These are phyloP conservation scores for Lottia gigantea DNA, from an alignment of 2,888 invertebrate genomes.

Conservation along the genomic window DNA sequence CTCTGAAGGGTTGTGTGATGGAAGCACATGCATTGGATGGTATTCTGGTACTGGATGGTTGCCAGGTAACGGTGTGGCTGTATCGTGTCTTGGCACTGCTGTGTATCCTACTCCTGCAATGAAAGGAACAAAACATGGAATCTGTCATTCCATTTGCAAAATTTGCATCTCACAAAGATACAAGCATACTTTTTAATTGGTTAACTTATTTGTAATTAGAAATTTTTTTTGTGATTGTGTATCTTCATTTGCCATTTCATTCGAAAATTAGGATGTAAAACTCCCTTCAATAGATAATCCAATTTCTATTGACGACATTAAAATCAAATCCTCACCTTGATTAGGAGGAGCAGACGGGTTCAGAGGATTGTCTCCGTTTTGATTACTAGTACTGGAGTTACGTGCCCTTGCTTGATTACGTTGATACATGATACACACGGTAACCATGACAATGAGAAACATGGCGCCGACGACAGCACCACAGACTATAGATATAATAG, in stretches of 20 bases:
- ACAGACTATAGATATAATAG: constrained; percentile 2
- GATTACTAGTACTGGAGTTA: neutral
- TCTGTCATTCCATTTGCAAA: no score
- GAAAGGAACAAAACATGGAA: no score
- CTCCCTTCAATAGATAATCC: no score
- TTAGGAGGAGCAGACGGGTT: neutral
- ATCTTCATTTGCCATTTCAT: no score
- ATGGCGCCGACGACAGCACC: neutral
- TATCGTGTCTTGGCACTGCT: neutral
- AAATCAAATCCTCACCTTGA: neutral
- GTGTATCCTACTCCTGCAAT: constrained; percentile 4
- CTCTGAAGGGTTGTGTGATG: neutral
- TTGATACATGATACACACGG: constrained; percentile 2
- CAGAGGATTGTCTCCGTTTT: neutral
- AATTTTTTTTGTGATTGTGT: no score
- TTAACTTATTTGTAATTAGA: no score
- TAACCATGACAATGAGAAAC: neutral
- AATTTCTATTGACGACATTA: no score
- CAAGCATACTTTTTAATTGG: no score
- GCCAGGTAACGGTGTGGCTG: neutral
- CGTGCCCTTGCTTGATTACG: neutral
- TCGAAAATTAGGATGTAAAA: no score
- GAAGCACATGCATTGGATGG: neutral
- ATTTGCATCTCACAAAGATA: no score
- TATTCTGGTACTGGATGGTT: constrained; percentile 1